Base-by-base conservation (phyloP, 2,113 vertebrate genomes). In the Platycercus adscitus region DNA sequence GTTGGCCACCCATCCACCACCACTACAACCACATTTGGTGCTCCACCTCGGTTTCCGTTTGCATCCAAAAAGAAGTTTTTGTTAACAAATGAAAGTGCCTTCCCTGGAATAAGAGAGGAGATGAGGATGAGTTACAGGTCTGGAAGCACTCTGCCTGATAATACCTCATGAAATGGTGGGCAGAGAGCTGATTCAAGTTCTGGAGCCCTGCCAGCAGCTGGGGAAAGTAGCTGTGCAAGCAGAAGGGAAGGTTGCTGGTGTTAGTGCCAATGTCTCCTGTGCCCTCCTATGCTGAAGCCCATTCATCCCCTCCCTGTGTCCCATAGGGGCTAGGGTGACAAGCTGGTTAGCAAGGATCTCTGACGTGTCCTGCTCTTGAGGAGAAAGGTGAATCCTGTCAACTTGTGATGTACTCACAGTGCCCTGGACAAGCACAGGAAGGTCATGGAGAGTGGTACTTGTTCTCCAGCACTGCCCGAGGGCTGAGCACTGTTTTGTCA, bases 1-100 rank as follows among this genome's bases (percentile, higher is more conserved):
- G 99, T 99, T 2, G 99, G 99, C 99, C 99, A 99, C 25, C 99
- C 99, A 0, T 99, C 99, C 96, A 99, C 99, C 91, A 99, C 83
- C 61, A 99, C 99, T 95, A 99, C 98, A 0, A 97, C 99, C 80
- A 99, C 99, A 0, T 99, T 99, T 28, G 99, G 99, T 4, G 99
- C 99, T 5, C 97, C 94, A 5, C 99, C 99, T 87, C 99, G 95
- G 96, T 99, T 99, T 39, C 99, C 99, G 23, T 98, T 99, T 85
- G 98, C 96, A 52, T 99, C 99, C 50, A 91, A 98, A 97, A 99
- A 99, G 98, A 99, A 99, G 96, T 98, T 98, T 96, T 98, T 99
- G 96, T 99, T 99, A 94, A 99, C 98, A 97, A 99, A 99, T 80
- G 98, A 98, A 86, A 99, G 98, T 81, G 99, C 99, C 75, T 98